Base-by-base conservation (phyloP, 2,888 invertebrate species). In the Cremastinae sp. region DNA sequence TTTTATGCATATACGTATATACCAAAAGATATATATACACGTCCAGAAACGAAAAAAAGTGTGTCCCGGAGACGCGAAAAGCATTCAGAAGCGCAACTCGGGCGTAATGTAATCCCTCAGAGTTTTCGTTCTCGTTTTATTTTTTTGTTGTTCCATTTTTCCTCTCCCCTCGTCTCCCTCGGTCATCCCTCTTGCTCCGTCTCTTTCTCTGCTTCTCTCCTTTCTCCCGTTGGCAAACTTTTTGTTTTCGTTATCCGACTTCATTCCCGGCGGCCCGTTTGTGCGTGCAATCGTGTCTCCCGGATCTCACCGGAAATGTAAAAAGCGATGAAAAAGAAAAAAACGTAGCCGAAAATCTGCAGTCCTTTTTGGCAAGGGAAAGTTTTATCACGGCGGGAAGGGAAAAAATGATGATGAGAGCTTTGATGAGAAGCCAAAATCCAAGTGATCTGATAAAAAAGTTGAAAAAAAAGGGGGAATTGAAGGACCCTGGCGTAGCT, bases 21-120 rank as follows among this genome's bases (percentile, higher is more conserved):
- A 47, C 35, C 28, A 28, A 28, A 47, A 37, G 47, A 37, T 51
- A 64, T 14, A 41, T 28, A 35, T 4, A 35, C 5, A 12, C n/a
- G 28, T 41, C 28, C 20, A 72, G 59, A 37, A 71, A 22, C 51
- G 41, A 66, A 62, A 68, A 66, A 66, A 61, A 43, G 56, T 28
- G 28, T 28, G 5, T 28, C 28, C 5, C 37, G 69, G 71, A 43
- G 58, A 49, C 66, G 65, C 71, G 71, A 66, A 61, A 49, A 47
- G 71, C 75, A 75, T 75, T 75, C 71, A 75, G 62, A 72, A 75
- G 66, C 62, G 71, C 66, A 75, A 51, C 66, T 71, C 71, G 62
- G 55, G 71, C 75, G 75, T 68, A 66, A 75, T 66, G 56, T 75
- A 72, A 75, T 75, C 71, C 62, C 62, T 72, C 49, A 56, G 61